These are phyloP conservation scores for Andrena trimmerana DNA, from an alignment of 2,888 invertebrate species.

Conservation along the genomic window DNA sequence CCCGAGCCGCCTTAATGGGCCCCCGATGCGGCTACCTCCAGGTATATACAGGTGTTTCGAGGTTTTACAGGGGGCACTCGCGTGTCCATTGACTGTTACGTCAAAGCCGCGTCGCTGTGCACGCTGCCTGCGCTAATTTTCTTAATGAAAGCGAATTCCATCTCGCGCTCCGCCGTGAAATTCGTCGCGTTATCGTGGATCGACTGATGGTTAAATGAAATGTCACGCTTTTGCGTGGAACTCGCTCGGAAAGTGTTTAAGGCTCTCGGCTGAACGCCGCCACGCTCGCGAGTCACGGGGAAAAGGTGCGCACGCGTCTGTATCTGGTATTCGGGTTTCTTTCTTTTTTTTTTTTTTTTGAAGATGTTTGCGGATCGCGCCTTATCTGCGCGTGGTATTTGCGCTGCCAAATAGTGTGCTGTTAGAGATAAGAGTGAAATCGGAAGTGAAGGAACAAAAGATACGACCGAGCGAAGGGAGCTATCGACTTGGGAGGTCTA, in stretches of 20 bases:
- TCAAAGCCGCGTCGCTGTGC: neutral
- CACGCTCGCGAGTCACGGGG: neutral
- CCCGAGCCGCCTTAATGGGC: conserved; percentile 8
- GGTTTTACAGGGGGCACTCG: neutral
- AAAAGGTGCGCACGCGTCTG: neutral
- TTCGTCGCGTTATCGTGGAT: conserved; percentile 26
- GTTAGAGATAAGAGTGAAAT: neutral
- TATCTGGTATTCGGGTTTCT: neutral
- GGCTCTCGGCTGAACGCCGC: neutral
- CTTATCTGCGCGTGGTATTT: conserved; percentile 5
- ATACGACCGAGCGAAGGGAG: neutral
- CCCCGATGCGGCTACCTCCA: neutral
- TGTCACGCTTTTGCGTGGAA: neutral
- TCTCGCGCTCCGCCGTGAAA: neutral
- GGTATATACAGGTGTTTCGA: neutral
- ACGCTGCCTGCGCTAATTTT: neutral
- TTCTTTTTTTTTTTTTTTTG: neutral
- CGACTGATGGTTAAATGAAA: conserved; percentile 3
- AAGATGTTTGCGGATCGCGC: neutral
- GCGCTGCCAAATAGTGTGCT: conserved; percentile 1
- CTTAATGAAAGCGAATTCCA: neutral
- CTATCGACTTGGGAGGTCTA: neutral
- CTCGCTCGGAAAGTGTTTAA: neutral
- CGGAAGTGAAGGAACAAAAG: neutral
- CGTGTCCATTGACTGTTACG: conserved; percentile 6